Conservation (phyloP, 2,113 vertebrate species). For the Petrocephalus zakoni region DNA sequence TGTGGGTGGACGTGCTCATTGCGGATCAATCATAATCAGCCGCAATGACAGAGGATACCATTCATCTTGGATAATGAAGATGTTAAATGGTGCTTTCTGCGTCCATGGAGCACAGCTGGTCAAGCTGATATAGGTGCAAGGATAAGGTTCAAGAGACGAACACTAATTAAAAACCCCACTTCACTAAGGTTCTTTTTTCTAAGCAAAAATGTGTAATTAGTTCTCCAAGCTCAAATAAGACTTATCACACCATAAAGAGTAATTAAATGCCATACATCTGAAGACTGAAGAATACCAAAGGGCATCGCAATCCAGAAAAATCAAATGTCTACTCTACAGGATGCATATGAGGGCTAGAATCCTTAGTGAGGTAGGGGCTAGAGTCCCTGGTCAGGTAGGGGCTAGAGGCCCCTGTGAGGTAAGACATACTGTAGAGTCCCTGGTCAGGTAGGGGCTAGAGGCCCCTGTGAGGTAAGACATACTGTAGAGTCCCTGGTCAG, state of each 20-base stretch:
- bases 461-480: no score
- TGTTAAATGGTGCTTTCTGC: constrained; percentile 48
- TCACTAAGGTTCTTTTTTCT: constrained; percentile 41
- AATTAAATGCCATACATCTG: constrained; percentile 62
- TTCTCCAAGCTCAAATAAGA: constrained; percentile 56
- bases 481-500: neutral
- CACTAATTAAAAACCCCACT: constrained; percentile 58
- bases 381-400: neutral
- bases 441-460: no score
- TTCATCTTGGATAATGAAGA: constrained; percentile 59
- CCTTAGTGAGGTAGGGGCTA: neutral
- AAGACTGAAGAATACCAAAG: constrained; percentile 50
- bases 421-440: no score
- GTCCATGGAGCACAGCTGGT: constrained; percentile 30
- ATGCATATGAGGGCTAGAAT: neutral
- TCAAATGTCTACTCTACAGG: constrained; percentile 34
- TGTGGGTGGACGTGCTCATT: constrained; percentile 19
- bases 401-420: neutral
- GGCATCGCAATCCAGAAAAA: constrained; percentile 48
- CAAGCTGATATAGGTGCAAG: constrained; percentile 40
- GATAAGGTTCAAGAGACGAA: constrained; percentile 42
- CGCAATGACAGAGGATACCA: constrained; percentile 38
- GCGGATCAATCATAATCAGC: constrained; percentile 60
- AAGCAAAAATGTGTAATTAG: constrained; percentile 49
- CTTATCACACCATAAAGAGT: constrained; percentile 53